Evolutionary conservation across 2,113 vertebrate species (phyloP).

Genomic region (Stigmatopora nigra): DNA sequence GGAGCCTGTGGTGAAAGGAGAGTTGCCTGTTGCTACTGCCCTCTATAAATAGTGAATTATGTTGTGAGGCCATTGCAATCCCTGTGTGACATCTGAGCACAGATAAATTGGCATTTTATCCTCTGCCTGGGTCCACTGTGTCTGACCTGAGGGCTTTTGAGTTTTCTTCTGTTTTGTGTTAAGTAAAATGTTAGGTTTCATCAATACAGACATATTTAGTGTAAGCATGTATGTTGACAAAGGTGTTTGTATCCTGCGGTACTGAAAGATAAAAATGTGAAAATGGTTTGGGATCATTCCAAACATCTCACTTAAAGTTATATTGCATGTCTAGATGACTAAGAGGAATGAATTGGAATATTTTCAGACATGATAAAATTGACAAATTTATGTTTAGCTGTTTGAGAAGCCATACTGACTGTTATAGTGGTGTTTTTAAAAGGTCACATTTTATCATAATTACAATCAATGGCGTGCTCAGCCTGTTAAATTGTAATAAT

Average conservation of each 20-base stretch:
- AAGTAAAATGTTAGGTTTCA: no score
- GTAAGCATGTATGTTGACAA: no score
- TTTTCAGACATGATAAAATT: neutral
- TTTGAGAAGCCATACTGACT: slow-evolving; percentile 1
- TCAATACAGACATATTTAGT: no score
- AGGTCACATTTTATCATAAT: slow-evolving; percentile 4
- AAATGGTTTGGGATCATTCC: no score
- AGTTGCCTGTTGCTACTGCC: slow-evolving; percentile 37
- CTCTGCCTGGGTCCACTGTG: slow-evolving; percentile 25
- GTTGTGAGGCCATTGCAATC: slow-evolving; percentile 54
- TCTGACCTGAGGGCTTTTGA: slow-evolving; percentile 19
- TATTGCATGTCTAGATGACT: no score
- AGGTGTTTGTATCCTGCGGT: no score
- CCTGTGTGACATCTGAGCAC: slow-evolving; percentile 48
- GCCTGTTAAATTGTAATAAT: slow-evolving; percentile 53
- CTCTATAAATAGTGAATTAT: slow-evolving; percentile 66
- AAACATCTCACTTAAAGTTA: no score
- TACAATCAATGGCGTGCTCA: slow-evolving; percentile 29
- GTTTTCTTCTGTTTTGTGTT: no score
- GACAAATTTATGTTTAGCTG: slow-evolving; percentile 4
- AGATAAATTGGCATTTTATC: slow-evolving; percentile 10
- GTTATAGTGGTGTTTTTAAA: slow-evolving; percentile 25
- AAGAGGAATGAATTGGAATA: no score
- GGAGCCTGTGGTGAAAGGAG: slow-evolving; percentile 42
- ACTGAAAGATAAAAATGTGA: no score